Percentiles rank a stretch among this genome's conserved stretches.
Evolutionary conservation across 2,888 invertebrate species (phyloP).

Genomic region (Capitulum mitella): DNA sequence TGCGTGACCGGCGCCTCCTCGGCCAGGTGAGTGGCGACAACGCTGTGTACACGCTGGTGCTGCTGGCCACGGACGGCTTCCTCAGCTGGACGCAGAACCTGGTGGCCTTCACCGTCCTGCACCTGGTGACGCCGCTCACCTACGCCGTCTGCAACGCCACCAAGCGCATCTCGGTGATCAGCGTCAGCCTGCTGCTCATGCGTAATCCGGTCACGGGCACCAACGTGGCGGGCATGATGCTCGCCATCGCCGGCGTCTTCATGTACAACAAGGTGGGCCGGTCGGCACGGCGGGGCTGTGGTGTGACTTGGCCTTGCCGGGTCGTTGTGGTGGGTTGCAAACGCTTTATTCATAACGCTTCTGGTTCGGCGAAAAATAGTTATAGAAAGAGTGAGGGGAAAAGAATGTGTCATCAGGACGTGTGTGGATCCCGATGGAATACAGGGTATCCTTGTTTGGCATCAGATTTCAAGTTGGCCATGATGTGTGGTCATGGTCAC

Average conservation of each 20-base stretch:
- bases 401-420: no score
- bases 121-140: constrained; percentile 75
- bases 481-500: no score
- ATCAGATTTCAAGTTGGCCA: no score
- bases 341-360: no score
- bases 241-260: constrained; percentile 83
- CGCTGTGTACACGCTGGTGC: neutral
- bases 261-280: constrained; percentile 70
- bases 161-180: constrained; percentile 86
- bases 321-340: no score
- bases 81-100: constrained; percentile 92
- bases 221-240: constrained; percentile 81
- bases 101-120: constrained; percentile 86
- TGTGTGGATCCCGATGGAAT: no score
- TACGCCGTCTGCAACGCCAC: constrained; percentile 94
- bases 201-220: constrained; percentile 82
- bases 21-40: neutral
- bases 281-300: neutral
- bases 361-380: neutral
- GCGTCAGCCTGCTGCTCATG: constrained; percentile 72
- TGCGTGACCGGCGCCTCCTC: neutral
- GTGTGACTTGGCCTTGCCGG: no score
- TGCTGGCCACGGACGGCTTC: constrained; percentile 69
- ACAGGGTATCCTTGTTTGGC: no score
- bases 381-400: neutral